phyloP scores from a whole-genome alignment of 2,888 invertebrate species.

The Eupithecia tripunctaria region DNA sequence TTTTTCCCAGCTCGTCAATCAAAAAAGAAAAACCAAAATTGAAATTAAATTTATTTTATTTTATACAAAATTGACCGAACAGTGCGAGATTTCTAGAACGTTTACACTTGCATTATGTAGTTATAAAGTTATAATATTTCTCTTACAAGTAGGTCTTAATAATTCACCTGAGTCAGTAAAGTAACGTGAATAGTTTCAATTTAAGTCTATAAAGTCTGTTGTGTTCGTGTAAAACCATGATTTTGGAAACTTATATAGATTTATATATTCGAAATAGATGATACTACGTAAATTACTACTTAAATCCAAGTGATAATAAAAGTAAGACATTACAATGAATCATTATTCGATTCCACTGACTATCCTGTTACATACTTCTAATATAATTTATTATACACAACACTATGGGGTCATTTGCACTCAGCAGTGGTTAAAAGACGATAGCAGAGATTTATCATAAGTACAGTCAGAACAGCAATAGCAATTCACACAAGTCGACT shows the following conservation, averaged over 20 bases:
- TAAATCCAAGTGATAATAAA: constrained; percentile 81
- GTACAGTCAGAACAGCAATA: constrained; percentile 76
- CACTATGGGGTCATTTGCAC: constrained; percentile 74
- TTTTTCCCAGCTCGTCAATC: constrained; percentile 36
- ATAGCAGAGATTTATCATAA: constrained; percentile 67
- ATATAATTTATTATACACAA: constrained; percentile 80
- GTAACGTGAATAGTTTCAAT: constrained; percentile 69
- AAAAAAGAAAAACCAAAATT: constrained; percentile 65
- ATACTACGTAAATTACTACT: constrained; percentile 81
- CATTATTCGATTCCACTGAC: constrained; percentile 73
- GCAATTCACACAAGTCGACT: constrained; percentile 46
- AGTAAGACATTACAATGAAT: constrained; percentile 80
- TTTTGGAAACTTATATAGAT: constrained; percentile 72
- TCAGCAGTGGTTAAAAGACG: constrained; percentile 70
- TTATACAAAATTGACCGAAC: constrained; percentile 85
- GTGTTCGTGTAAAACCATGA: constrained; percentile 78
- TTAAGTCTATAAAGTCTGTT: constrained; percentile 62
- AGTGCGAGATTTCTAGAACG: constrained; percentile 85
- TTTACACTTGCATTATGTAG: constrained; percentile 85
- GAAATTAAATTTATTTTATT: constrained; percentile 82
- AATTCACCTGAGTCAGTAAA: constrained; percentile 81
- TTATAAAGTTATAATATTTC: constrained; percentile 82
- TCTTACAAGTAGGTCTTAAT: constrained; percentile 83
- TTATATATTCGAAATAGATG: constrained; percentile 68
- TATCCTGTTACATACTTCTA: constrained; percentile 68